phyloP scores from a whole-genome alignment of 1,140 invertebrate genomes.

The Diachasma alloeum region DNA sequence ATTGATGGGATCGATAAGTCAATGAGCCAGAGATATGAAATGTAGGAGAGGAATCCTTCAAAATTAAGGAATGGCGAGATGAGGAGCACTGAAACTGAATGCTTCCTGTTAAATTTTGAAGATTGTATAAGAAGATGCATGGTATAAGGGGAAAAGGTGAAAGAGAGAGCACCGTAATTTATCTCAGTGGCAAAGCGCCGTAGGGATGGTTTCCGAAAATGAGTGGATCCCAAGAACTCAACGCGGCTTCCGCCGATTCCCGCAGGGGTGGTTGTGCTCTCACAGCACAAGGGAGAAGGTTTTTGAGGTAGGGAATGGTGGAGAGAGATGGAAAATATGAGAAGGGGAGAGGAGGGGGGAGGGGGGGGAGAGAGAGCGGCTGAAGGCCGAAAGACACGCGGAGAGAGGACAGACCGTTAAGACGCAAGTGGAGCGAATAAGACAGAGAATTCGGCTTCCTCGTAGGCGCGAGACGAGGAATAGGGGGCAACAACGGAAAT shows the following conservation, averaged over 20 bases:
- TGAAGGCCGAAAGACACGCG: not conserved
- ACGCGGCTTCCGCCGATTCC: slow-evolving; percentile 35
- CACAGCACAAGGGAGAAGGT: slow-evolving; percentile 2
- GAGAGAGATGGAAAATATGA: not conserved
- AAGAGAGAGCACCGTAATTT: slow-evolving; percentile 36
- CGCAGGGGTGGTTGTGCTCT: slow-evolving; percentile 30
- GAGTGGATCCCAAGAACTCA: slow-evolving; percentile 40
- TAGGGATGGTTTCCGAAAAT: slow-evolving; percentile 43
- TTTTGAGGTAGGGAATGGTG: slow-evolving; percentile 12
- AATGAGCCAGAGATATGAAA: not conserved
- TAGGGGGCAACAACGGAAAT: slow-evolving; percentile 60
- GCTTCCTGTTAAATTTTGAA: not conserved
- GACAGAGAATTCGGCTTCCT: slow-evolving; percentile 46
- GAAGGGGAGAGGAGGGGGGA: not conserved
- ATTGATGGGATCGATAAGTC: slow-evolving; percentile 4
- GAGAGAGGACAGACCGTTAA: not conserved
- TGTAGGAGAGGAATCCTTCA: not conserved
- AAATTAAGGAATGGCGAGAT: not conserved
- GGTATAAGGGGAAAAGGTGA: slow-evolving; percentile 1
- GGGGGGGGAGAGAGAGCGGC: not conserved
- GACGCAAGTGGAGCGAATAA: slow-evolving; percentile 23
- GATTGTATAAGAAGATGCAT: not conserved
- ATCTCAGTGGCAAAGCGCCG: slow-evolving; percentile 39
- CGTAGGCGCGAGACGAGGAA: slow-evolving; percentile 58
- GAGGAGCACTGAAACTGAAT: not conserved